These are phyloP conservation scores for Coendou prehensilis DNA, from an alignment of 2,797 vertebrate species.

Conservation along the genomic window DNA sequence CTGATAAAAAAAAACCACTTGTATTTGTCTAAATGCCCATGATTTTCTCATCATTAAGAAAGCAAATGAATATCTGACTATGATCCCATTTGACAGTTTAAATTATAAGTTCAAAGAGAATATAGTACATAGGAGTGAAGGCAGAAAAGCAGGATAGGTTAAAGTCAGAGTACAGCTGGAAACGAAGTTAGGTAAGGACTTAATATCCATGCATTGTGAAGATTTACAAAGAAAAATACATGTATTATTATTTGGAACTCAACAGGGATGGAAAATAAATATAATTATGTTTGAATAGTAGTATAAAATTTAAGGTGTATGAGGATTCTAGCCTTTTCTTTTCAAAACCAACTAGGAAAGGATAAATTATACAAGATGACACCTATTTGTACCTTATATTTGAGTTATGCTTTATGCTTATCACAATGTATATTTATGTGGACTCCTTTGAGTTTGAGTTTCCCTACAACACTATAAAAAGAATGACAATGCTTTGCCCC, in stretches of 20 bases:
- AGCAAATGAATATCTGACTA: constrained; percentile 25
- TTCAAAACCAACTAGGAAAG: not conserved
- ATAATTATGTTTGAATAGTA: not conserved
- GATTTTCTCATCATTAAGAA: constrained; percentile 33
- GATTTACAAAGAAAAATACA: constrained; percentile 9
- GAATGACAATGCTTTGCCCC: not conserved
- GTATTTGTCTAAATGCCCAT: not conserved
- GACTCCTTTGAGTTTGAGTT: constrained; percentile 48
- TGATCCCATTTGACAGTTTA: not conserved
- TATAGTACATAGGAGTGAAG: not conserved
- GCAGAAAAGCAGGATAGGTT: not conserved
- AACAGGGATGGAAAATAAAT: not conserved
- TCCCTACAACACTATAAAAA: constrained; percentile 3
- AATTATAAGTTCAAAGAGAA: constrained; percentile 29
- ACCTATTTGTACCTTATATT: not conserved
- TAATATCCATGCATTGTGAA: not conserved
- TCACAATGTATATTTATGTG: not conserved
- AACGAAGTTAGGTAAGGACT: not conserved
- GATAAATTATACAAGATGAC: not conserved
- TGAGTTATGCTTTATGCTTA: not conserved
- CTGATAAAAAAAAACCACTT: constrained; percentile 16
- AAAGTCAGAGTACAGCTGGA: not conserved
- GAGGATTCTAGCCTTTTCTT: constrained; percentile 15
- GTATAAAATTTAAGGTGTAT: constrained; percentile 10
- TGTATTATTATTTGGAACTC: not conserved